Evolutionary conservation across 2,113 vertebrate genomes (phyloP).

Genomic region (Dicaeum eximium): DNA sequence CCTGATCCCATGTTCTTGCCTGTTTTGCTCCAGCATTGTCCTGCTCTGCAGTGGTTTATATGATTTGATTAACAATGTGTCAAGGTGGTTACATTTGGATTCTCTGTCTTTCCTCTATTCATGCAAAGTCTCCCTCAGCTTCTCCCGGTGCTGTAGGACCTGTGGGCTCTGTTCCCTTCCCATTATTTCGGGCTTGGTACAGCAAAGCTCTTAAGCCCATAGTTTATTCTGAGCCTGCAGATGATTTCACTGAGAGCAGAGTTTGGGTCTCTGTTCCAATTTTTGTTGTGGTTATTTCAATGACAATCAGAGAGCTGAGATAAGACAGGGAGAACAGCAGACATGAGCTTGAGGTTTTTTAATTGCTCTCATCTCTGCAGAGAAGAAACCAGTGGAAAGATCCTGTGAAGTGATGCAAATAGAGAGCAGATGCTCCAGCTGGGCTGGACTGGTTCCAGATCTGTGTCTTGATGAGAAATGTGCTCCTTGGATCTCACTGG

Average conservation of each 20-base stretch:
- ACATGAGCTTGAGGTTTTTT: neutral
- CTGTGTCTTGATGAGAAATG: neutral
- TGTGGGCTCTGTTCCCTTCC: neutral
- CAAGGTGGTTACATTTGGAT: neutral
- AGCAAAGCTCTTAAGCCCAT: neutral
- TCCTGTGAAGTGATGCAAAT: neutral
- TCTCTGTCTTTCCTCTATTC: neutral
- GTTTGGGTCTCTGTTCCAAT: neutral
- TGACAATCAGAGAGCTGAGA: neutral
- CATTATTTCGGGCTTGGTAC: neutral
- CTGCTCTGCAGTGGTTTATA: neutral
- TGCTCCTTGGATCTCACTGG: neutral
- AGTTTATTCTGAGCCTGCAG: neutral
- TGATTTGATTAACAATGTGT: neutral
- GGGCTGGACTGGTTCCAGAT: neutral
- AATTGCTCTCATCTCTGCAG: neutral
- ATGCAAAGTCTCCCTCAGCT: neutral
- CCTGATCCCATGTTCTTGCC: neutral
- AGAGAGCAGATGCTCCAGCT: constrained; percentile 12
- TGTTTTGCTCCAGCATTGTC: neutral
- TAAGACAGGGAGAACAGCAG: neutral
- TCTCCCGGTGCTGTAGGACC: neutral
- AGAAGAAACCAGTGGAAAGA: neutral
- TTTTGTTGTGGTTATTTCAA: constrained; percentile 11
- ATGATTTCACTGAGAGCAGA: neutral